A percentile compares a stretch with the other conserved stretches of the same genome.
These are phyloP conservation scores for Agrotis segetum DNA, from an alignment of 2,888 invertebrate genomes.

Conservation along the genomic window DNA sequence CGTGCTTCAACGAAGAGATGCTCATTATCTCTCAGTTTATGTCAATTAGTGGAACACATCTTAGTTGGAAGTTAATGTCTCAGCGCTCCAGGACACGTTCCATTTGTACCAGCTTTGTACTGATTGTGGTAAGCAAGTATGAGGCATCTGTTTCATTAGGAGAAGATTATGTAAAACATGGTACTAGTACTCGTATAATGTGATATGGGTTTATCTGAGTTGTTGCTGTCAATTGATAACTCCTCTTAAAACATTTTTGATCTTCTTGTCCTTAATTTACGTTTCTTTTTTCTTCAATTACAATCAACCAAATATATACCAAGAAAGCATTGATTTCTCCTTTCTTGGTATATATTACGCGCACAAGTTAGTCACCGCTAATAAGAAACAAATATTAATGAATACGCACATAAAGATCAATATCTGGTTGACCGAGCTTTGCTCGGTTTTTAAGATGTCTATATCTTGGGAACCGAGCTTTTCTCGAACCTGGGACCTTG, in stretches of 20 bases:
- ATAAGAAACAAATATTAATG: too few species aligned
- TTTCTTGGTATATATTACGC: too few species aligned
- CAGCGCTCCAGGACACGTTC: neutral
- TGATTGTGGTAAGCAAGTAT: neutral
- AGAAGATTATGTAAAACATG: neutral
- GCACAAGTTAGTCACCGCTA: too few species aligned
- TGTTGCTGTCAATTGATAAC: too few species aligned
- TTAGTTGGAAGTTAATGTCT: neutral
- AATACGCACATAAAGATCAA: too few species aligned
- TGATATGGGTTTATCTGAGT: neutral
- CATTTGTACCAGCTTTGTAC: neutral
- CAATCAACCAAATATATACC: too few species aligned
- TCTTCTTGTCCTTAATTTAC: neutral
- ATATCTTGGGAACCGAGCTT: too few species aligned
- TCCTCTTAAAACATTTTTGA: neutral
- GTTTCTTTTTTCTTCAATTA: neutral
- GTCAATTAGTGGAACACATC: constrained; percentile 20
- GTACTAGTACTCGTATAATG: too few species aligned
- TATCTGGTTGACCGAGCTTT: too few species aligned
- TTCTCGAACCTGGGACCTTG: too few species aligned
- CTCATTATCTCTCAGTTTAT: constrained; percentile 25
- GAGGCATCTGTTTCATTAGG: neutral
- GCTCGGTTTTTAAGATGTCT: too few species aligned
- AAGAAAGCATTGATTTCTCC: neutral
- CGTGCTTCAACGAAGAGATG: constrained; percentile 26